Base-by-base conservation (phyloP, 2,797 vertebrate genomes). In the Aratinga solstitialis region DNA sequence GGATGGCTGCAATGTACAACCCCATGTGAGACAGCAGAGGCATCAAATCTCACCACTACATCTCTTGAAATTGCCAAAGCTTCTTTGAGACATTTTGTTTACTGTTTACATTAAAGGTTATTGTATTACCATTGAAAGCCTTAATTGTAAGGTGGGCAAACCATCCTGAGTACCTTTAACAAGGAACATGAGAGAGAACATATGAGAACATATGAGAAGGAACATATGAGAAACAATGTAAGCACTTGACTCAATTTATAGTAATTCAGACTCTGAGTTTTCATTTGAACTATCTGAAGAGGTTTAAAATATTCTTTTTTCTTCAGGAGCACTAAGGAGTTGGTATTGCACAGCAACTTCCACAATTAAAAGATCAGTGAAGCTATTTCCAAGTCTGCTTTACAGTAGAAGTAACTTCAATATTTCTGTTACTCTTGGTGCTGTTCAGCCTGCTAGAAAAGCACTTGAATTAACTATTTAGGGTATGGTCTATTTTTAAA, bases 31-130 rank as follows among this genome's bases (percentile, higher is more conserved):
- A 66, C 11, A 91, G 42, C 12, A 72, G n/a, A 91, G 13, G 34
- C 22, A 66, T 56, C 40, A 66, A 53, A 38, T 65, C 48, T 73
- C n/a, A 51, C 24, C 38, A 9, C 21, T 51, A 6, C 10, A 5
- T 21, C 56, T 80, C 27, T 23, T n/a, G n/a, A 66, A 79, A 62
- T 16, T 90, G 30, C 18, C 38, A 56, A 36, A 73, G 10, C 8
- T 61, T 74, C 38, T 88, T 26, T 42, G 32, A 73, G 67, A 40
- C 7, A 7, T 24, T 72, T 84, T 1, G 0, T 59, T 89, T 59
- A 50, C 23, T 0, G 0, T 29, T 67, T 5, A 2, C 36, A 7
- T 30, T 59, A 56, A 66, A 42, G 16, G 45, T 61, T 67, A 36
- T 43, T 61, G 40, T 54, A 53, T 17, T 79, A 79, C 50, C 45